Evolutionary conservation across 2,113 vertebrate genomes (phyloP).

Genomic region (Arvicanthis niloticus): DNA sequence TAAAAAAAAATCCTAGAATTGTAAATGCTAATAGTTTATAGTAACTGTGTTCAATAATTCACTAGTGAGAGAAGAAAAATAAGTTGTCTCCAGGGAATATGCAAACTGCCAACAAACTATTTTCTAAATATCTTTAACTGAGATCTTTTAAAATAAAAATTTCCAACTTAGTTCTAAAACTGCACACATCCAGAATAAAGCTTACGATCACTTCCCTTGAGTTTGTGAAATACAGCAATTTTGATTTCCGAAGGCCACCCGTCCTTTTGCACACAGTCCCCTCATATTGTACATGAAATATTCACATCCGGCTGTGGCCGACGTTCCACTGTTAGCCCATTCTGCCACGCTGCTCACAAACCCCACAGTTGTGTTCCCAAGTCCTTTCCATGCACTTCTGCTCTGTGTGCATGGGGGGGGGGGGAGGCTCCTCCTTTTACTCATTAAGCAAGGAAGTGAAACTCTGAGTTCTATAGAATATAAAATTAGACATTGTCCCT

Average conservation of each 20-base stretch:
- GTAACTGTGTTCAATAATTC: background rate
- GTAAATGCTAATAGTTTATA: background rate
- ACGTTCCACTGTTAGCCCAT: background rate
- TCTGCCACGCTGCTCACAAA: background rate
- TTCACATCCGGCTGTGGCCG: background rate
- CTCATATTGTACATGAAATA: background rate
- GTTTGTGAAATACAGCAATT: constrained; percentile 39
- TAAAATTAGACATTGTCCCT: constrained; percentile 83
- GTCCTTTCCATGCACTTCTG: background rate
- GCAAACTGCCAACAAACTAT: constrained; percentile 44
- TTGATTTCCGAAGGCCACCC: constrained; percentile 43
- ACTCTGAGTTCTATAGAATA: constrained; percentile 82
- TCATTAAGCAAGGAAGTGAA: constrained; percentile 78
- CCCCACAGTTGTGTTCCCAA: background rate
- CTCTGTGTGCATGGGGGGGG: background rate
- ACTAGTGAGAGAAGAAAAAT: constrained; percentile 36
- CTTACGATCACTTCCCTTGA: constrained; percentile 44
- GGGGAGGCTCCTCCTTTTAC: constrained; percentile 45
- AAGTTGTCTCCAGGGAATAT: constrained; percentile 19
- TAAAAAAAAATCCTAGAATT: constrained; percentile 27
- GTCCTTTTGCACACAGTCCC: background rate
- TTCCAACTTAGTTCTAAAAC: constrained; percentile 30
- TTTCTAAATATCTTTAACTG: constrained; percentile 42
- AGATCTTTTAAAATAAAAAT: constrained; percentile 28
- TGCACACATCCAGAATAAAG: constrained; percentile 24